Base-by-base conservation (phyloP, 2,797 vertebrate genomes). In the Anableps anableps region DNA sequence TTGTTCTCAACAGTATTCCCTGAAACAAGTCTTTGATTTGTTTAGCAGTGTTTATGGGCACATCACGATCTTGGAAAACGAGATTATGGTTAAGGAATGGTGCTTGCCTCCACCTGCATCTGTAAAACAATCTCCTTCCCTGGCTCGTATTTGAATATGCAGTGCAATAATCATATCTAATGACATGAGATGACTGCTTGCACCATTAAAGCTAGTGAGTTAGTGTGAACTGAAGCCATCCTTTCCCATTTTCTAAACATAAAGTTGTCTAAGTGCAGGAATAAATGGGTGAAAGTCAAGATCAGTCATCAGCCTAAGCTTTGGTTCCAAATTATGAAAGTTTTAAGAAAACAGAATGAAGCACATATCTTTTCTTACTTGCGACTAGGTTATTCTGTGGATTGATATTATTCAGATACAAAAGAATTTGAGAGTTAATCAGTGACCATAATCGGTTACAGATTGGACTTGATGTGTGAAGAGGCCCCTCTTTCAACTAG, bases 111-210 rank as follows among this genome's bases (percentile, higher is more conserved):
- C 86, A 83, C 74, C 62, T 83, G 72, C 82, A 60, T 79, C 79
- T 74, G 55, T 82, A 86, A 85, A 88, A 82, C n/a, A 72, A 55
- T 73, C 64, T 80, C 70, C 80, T 74, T 88, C 26, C 19, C 77
- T 83, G 77, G 74, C 86, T 84, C 72, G 85, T 83, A 79, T 80
- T 36, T 50, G 76, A 60, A 87, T 80, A 34, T 26, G 73, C 79
- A 87, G 85, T 75, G 78, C 83, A 91, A 88, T 86, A 83, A 88
- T 90, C 82, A 64, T 79, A 80, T 85, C 75, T 86, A 85, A 88
- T 82, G 84, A 89, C 82, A 89, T 2, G 0, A 66, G 71, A 78
- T 80, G 88, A 53, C 84, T 81, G 78, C 79, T 90, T 47, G 74
- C 88, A 79, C 79, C 74, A 87, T 86, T 82, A 86, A 77, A 83